phyloP scores from a whole-genome alignment of 2,113 vertebrate genomes.

The Mormyrus lacerda region DNA sequence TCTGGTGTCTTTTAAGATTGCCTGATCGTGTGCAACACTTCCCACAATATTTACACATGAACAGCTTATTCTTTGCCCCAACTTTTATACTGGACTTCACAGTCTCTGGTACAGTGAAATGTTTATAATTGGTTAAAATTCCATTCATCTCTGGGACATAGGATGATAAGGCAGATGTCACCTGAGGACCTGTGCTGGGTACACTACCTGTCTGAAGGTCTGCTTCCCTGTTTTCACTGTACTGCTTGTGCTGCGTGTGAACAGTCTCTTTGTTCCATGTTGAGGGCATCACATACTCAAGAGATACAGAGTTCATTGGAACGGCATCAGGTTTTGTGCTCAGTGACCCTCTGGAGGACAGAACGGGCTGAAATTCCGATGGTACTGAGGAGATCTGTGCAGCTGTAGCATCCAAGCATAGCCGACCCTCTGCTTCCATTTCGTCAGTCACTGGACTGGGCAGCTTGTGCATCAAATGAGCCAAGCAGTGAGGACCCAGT shows the following conservation, averaged over 20 bases:
- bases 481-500: not conserved
- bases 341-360: not conserved
- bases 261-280: conserved; percentile 9
- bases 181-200: not conserved
- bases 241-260: conserved; percentile 4
- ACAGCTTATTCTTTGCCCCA: not conserved
- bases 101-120: not conserved
- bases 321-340: not conserved
- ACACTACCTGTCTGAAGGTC: not conserved
- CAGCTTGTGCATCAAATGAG: not conserved
- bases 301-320: not conserved
- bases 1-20: conserved; percentile 20
- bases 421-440: not conserved
- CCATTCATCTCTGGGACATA: not conserved
- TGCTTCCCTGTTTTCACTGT: not conserved
- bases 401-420: not conserved
- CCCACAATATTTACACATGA: conserved; percentile 21
- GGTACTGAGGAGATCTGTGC: not conserved
- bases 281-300: conserved; percentile 7
- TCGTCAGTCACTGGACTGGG: not conserved
- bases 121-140: not conserved
- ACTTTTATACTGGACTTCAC: not conserved
- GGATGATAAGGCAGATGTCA: not conserved
- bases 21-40: conserved; percentile 17
- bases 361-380: not conserved